Base-by-base conservation (phyloP, 2,113 vertebrate genomes). In the Macquaria ambigua region DNA sequence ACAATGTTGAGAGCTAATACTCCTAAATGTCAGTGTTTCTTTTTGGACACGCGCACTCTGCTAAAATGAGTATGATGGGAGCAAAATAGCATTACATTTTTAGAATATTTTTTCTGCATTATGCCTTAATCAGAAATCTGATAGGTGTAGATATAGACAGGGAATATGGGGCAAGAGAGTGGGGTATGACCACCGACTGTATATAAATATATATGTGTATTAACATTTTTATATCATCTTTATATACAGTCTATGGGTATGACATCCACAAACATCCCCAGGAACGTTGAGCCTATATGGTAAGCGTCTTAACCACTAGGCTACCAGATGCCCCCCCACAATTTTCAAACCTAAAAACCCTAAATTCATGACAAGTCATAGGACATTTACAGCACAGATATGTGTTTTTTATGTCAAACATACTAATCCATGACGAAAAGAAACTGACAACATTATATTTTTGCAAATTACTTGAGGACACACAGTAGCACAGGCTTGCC, bases 391-490 rank as follows among this genome's bases (percentile, higher is more conserved):
- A 66, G 56, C 61, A 23, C 25, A 66, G 9, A 78, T 77, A 59
- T 66, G 12, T 59, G 14, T 23, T 41, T 64, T 73, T 52, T 25
- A 56, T 80, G 34, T 81, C 28, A 74, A 78, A 75, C 28, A 69
- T n/a, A 23, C 25, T 79, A 71, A 81, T 74, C 48, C 12, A 5
- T 55, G 68, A 48, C 6, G 39, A 66, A 81, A 39, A 10, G 14
- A 74, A 79, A 77, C 12, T 43, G 48, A 75, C 78, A 83, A 64
- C 25, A 62, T 48, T 16, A 1, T 48, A 18, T 37, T 77, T 55
- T 61, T 70, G 12, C 46, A 52, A 50, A 74, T 62, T 2, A 37
- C 64, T 77, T 64, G 1, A 76, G 72, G 43, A 85, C 73, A 78
- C 25, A 74, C 21, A 69, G 39, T 31, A 50, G 34, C 76, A 66